phyloP scores from a whole-genome alignment of 2,113 vertebrate species.

The Bostrychus sinensis region DNA sequence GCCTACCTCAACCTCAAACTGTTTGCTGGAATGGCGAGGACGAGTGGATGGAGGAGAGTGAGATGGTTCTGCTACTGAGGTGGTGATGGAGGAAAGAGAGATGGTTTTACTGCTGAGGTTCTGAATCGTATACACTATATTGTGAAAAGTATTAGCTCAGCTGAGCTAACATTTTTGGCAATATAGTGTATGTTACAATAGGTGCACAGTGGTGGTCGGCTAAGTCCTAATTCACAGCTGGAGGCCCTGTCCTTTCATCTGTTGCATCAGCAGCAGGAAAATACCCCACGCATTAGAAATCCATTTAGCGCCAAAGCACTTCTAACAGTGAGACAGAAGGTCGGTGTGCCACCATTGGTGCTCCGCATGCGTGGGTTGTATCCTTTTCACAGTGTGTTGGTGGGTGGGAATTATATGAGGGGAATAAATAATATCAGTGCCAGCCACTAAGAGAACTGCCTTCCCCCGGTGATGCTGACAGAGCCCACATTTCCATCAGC shows the following conservation, averaged over 20 bases:
- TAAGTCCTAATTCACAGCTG: conserved; percentile 36
- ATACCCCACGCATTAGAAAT: conserved; percentile 24
- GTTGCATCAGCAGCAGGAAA: conserved; percentile 20
- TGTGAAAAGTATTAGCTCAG: no score
- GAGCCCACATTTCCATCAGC: conserved; percentile 55
- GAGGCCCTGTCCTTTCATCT: conserved; percentile 35
- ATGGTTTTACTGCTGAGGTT: no score
- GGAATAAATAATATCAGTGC: conserved; percentile 64
- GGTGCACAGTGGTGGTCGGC: neutral
- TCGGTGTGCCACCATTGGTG: conserved; percentile 24
- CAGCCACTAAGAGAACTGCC: conserved; percentile 55
- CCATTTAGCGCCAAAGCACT: conserved; percentile 15
- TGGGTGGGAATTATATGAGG: conserved; percentile 68
- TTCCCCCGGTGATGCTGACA: conserved; percentile 47
- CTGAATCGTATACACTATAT: no score
- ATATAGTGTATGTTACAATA: no score
- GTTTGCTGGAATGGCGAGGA: no score
- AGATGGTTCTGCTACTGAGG: no score
- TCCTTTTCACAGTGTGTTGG: conserved; percentile 54
- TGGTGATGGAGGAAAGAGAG: no score
- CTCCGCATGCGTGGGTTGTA: conserved; percentile 24
- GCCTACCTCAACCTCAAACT: no score
- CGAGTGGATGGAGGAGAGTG: no score
- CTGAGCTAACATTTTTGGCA: no score
- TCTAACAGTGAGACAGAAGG: conserved; percentile 16